Base-by-base conservation (phyloP, 2,113 vertebrate genomes). In the Carettochelys insculpta region DNA sequence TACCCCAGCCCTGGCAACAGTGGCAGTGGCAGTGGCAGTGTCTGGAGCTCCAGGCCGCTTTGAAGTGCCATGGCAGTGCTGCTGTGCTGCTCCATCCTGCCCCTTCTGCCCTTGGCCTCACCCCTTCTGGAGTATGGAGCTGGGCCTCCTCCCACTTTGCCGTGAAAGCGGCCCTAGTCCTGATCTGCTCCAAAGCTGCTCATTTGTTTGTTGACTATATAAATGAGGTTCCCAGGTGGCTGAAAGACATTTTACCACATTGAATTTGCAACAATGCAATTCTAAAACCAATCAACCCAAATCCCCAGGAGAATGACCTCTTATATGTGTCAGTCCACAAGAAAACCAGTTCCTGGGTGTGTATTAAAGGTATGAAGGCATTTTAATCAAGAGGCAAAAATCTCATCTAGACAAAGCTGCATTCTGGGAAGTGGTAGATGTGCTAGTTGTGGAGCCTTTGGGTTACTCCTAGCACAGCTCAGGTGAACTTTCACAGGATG, bases 331-430 rank as follows among this genome's bases (percentile, higher is more conserved):
- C 90, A 94, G 77, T 38, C 82, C 68, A 58, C 5, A 56, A 92
- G 68, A 75, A 88, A 81, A 94, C 52, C 0, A 1, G 80, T 87
- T 89, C 76, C 83, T 80, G 82, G 91, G 51, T 92, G 85, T 93
- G 95, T 93, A 87, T 91, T 88, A 95, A 85, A 87, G 73, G 92
- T 85, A 95, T 92, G 94, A 95, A 95, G 78, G 78, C 76, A 52
- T 96, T 94, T 95, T 92, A 95, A 96, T 96, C 91, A 95, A 83
- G 43, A 10, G 3, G 51, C 76, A 82, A 47, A n/a, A 79, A 80
- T 89, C 87, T 91, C 88, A 90, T 95, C 92, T 87, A 51, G 53
- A 68, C 2, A 2, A 3, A 88, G 73, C 0, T 0, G 48, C 25
- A 11, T 86, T 87, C 91, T 2, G 0, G 83, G 85, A 95, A 52